These are phyloP conservation scores for Drosophila ficusphila DNA, from an alignment of 1,140 invertebrate genomes.

Conservation along the genomic window DNA sequence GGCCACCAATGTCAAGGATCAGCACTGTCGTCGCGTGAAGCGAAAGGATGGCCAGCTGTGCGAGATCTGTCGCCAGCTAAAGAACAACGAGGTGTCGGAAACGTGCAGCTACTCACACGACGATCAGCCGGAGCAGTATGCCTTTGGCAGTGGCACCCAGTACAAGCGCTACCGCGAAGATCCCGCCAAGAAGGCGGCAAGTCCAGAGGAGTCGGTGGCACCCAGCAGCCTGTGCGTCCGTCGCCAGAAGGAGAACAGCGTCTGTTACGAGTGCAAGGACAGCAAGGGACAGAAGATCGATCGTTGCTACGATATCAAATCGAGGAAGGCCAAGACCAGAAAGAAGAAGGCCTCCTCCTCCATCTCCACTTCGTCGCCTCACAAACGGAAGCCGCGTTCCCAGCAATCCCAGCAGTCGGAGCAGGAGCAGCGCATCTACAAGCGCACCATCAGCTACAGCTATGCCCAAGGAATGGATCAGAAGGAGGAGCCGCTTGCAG, in stretches of 20 bases:
- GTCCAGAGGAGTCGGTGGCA: conserved; percentile 2
- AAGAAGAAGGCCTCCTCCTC: background rate
- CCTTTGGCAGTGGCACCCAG: conserved; percentile 57
- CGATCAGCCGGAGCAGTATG: conserved; percentile 57
- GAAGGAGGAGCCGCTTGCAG: background rate
- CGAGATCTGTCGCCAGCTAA: conserved; percentile 56
- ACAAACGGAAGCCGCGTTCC: conserved; percentile 8
- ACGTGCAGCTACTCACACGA: conserved; percentile 70
- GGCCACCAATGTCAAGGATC: conserved; percentile 33
- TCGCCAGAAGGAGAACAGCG: conserved; percentile 20
- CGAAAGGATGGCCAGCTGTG: conserved; percentile 57
- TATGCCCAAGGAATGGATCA: conserved; percentile 48
- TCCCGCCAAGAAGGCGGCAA: background rate
- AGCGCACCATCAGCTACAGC: conserved; percentile 68
- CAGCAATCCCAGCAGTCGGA: conserved; percentile 39
- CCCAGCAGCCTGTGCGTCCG: conserved; percentile 60
- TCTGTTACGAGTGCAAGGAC: conserved; percentile 67
- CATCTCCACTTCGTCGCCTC: background rate
- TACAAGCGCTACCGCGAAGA: conserved; percentile 54
- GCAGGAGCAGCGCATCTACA: conserved; percentile 64
- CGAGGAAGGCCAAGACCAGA: conserved; percentile 2
- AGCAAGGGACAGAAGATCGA: conserved; percentile 37
- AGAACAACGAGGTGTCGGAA: conserved; percentile 67
- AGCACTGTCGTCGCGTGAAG: conserved; percentile 17
- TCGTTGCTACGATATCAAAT: conserved; percentile 54